Evolutionary conservation across 2,113 vertebrate species (phyloP).

Genomic region (Trogon melanurus): DNA sequence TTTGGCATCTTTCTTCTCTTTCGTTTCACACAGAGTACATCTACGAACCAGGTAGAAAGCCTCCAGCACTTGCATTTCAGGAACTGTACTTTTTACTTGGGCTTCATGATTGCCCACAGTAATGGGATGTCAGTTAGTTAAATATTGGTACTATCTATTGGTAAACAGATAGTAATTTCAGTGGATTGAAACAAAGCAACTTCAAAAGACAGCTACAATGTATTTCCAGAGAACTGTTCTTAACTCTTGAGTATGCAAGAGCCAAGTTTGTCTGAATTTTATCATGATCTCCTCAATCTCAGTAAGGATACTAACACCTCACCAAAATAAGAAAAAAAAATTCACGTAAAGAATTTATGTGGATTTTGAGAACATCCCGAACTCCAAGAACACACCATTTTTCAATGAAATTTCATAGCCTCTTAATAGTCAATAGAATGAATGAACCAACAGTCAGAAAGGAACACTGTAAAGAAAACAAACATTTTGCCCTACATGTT

Average conservation of each 20-base stretch:
- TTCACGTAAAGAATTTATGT: fast-evolving
- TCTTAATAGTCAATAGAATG: neutral
- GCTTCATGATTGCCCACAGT: neutral
- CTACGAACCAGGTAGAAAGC: neutral
- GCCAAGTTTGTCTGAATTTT: neutral
- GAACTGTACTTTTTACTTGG: neutral
- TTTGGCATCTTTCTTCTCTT: neutral
- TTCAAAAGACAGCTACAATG: neutral
- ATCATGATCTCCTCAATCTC: neutral
- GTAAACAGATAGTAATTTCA: neutral
- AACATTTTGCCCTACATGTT: fast-evolving
- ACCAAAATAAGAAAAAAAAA: neutral
- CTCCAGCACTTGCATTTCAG: neutral
- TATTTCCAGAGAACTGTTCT: neutral
- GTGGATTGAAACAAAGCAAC: neutral
- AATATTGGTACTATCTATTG: too few species aligned
- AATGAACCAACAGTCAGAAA: neutral
- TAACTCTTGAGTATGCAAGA: neutral
- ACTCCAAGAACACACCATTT: neutral
- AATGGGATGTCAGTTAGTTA: neutral
- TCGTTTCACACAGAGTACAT: neutral
- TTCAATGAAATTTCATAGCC: neutral
- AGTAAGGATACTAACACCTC: neutral
- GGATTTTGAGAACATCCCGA: neutral
- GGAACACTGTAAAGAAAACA: neutral